A percentile compares a stretch with the other conserved stretches of the same genome.
phyloP scores from a whole-genome alignment of 2,113 vertebrate genomes.

The Aix galericulata region DNA sequence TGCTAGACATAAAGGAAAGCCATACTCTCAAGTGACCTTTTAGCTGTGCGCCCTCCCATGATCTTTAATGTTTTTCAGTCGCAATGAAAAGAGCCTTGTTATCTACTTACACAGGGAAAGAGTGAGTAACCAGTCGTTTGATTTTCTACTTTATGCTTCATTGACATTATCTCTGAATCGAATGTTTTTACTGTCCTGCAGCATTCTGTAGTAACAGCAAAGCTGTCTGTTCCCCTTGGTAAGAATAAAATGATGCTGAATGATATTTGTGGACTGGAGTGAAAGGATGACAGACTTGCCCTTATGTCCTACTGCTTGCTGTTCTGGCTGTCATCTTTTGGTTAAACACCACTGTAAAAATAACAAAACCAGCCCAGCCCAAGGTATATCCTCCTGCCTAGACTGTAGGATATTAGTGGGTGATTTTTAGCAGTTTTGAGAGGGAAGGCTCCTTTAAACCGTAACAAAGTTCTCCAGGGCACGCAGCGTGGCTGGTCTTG shows the following conservation, averaged over 20 bases:
- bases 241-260: neutral
- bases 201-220: neutral
- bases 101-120: neutral
- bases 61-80: neutral
- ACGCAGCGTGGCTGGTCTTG: rapidly evolving
- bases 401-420: neutral
- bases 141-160: neutral
- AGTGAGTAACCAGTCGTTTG: neutral
- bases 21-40: neutral
- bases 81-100: neutral
- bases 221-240: neutral
- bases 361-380: neutral
- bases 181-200: neutral
- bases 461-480: neutral
- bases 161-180: rapidly evolving
- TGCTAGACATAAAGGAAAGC: neutral
- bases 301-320: neutral
- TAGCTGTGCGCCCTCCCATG: neutral
- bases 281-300: neutral
- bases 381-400: neutral
- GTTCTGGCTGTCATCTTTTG: neutral
- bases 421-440: neutral
- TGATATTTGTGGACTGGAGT: neutral
- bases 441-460: neutral
- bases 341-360: neutral